Evolutionary conservation across 2,888 invertebrate species (phyloP), one percentile per base, ranked within the genome.

Genomic region (Calephelis perditalis): DNA sequence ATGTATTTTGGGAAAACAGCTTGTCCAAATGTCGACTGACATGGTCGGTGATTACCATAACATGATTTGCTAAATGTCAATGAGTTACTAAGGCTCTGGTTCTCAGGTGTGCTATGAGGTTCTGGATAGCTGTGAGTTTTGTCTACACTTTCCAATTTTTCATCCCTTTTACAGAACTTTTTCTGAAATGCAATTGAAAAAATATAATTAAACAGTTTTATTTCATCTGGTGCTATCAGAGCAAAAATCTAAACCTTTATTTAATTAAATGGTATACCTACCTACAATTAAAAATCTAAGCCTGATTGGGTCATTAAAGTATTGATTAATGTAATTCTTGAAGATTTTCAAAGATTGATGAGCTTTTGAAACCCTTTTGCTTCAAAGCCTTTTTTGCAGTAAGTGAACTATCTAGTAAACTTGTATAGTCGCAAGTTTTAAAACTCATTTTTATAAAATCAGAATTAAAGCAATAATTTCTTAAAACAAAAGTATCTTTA

Each of bases 121-220:
- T 82, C 82, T 0, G 78, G 78, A 40, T 72, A 76, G 0, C 56
- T 15, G 7, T 76, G 73, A 1, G 60, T 63, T 46, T 69, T 73
- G 12, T 76, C 72, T 3, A 71, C 58, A 52, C 61, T 70, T 6
- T 71, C 65, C 40, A 62, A 57, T 12, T 60, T 62, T 36, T 40
- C 35, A 35, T 67, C 68, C 58, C 67, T 71, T 62, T 59, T 64
- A 5, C 61, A 10, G 3, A 9, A 56, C 37, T 61, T 68, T 60
- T 66, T 72, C 77, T 78, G 72, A 35, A 62, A 60, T 15, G 26
- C 26, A 26, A 26, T 26, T 26, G 26, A 26, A 26, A 26, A 26
- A 26, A 26, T 26, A 26, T 26, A 2, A 35, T 36, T 15, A 26
- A 26, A 10, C 45, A 11, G 9, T 10, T 45, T 2, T 45, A 5